Base-by-base conservation (phyloP, 2,888 invertebrate genomes). In the Synanthedon tipuliformis region DNA sequence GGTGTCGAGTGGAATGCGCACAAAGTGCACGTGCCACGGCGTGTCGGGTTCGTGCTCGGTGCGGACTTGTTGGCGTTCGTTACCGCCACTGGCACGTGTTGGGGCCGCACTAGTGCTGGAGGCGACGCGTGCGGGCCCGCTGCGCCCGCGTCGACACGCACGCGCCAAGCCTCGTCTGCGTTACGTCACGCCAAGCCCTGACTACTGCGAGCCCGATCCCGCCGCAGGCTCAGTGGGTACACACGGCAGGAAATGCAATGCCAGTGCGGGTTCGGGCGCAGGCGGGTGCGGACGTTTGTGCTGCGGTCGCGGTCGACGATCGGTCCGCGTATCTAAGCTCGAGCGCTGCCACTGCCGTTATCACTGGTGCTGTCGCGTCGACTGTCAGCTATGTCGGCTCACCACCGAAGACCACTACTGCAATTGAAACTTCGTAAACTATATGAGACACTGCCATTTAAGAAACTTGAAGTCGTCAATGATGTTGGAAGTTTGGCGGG, bases 341-440 rank as follows among this genome's bases (percentile, higher is more conserved):
- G 93, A 94, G 78, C 88, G 92, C 69, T 95, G 95, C 80, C 92
- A 92, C 70, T 95, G 95, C 88, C 93, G 93, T 76, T 95, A 94
- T 85, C 91, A 93, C 81, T 94, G 93, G 89, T 95, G 95, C 80
- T 95, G 95, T 84, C 93, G 94, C 77, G 95, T 95, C 56, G 93
- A 94, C 86, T 95, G 95, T 84, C 93, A 94, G 79, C 92, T 92
- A 49, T 95, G 95, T 80, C 88, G 91, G 61, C 90, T 90, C 64
- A 89, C 90, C 75, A 89, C 91, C 51, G 91, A 92, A 66, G 91
- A 92, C 55, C 91, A 93, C 79, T 92, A 91, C 79, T 95, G 94
- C 86, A 90, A 91, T 76, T 92, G 40, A 45, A 13, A 13, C 45
- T 45, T 13, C 10, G 10, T 34, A 34, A 10, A 34, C 34, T 10